A percentile compares a stretch with the other conserved stretches of the same genome.
phyloP scores from a whole-genome alignment of 2,888 invertebrate genomes.

The Lasioglossum figueresi region DNA sequence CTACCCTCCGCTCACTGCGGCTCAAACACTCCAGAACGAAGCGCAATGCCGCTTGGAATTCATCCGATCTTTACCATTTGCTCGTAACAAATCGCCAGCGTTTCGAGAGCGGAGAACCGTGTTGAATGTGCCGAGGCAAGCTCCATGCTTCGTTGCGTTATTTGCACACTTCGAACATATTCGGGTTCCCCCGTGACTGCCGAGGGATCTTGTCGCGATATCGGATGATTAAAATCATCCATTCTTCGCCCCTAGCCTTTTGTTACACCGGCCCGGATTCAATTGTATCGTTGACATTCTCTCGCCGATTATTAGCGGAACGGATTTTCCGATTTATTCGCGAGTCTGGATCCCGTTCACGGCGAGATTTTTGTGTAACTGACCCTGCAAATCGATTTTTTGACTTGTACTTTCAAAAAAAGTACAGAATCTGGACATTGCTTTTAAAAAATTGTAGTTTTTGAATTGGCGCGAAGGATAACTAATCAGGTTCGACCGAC shows the following conservation, averaged over 20 bases:
- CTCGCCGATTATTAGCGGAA: not conserved
- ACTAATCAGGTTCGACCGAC: no score
- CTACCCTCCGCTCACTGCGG: constrained; percentile 30
- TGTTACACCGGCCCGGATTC: not conserved
- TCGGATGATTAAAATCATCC: constrained; percentile 26
- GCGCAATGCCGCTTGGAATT: constrained; percentile 58
- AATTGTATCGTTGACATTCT: not conserved
- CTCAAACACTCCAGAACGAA: constrained; percentile 50
- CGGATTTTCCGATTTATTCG: not conserved
- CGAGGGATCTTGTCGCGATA: constrained; percentile 39
- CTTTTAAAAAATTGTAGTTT: no score
- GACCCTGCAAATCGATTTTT: not conserved
- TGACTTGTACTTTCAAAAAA: accelerated
- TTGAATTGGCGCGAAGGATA: no score
- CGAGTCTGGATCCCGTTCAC: not conserved
- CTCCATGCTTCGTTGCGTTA: constrained; percentile 50
- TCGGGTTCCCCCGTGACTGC: not conserved
- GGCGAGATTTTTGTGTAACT: not conserved
- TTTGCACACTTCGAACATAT: constrained; percentile 45
- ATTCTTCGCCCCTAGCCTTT: constrained; percentile 4
- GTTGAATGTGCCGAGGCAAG: constrained; percentile 51
- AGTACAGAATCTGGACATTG: not conserved
- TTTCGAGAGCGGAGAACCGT: constrained; percentile 52
- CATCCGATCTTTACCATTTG: constrained; percentile 73
- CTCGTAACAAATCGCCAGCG: constrained; percentile 69